Percentiles rank a stretch among this genome's conserved stretches.
Evolutionary conservation across 2,888 invertebrate species (phyloP).

Genomic region (Bembecia ichneumoniformis): DNA sequence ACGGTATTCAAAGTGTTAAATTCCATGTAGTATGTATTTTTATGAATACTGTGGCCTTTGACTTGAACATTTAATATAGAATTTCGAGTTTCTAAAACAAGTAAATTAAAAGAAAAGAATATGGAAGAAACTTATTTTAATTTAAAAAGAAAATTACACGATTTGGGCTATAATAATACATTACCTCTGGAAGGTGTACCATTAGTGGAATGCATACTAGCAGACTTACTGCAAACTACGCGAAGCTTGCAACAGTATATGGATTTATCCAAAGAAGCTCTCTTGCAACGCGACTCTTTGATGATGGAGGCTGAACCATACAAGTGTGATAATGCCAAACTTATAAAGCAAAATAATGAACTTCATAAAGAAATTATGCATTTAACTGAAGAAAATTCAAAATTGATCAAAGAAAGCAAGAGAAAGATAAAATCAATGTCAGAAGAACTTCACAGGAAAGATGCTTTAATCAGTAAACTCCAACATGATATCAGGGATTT

Average conservation of each 20-base stretch:
- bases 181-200: constrained; percentile 83
- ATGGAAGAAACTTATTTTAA: constrained; percentile 62
- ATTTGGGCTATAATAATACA: constrained; percentile 84
- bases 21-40: too few relatives aligned
- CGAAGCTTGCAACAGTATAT: constrained; percentile 88
- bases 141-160: constrained; percentile 80
- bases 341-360: constrained; percentile 82
- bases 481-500: constrained; percentile 57
- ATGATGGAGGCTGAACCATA: constrained; percentile 83
- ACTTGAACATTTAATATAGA: not conserved
- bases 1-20: too few relatives aligned
- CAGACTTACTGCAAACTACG: constrained; percentile 90
- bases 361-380: constrained; percentile 78
- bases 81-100: not conserved
- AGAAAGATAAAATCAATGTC: constrained; percentile 75
- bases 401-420: constrained; percentile 70
- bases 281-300: constrained; percentile 79
- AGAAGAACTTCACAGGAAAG: constrained; percentile 73
- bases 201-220: constrained; percentile 83
- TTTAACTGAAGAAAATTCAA: constrained; percentile 76
- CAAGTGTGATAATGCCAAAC: constrained; percentile 83
- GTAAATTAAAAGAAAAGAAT: constrained; percentile 7
- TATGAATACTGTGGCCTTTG: not conserved
- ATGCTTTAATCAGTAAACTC: constrained; percentile 47
- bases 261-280: constrained; percentile 78